A percentile compares a stretch with the other conserved stretches of the same genome.
These are phyloP conservation scores for Eospalax fontanierii DNA, from an alignment of 2,797 vertebrate genomes.

Conservation along the genomic window DNA sequence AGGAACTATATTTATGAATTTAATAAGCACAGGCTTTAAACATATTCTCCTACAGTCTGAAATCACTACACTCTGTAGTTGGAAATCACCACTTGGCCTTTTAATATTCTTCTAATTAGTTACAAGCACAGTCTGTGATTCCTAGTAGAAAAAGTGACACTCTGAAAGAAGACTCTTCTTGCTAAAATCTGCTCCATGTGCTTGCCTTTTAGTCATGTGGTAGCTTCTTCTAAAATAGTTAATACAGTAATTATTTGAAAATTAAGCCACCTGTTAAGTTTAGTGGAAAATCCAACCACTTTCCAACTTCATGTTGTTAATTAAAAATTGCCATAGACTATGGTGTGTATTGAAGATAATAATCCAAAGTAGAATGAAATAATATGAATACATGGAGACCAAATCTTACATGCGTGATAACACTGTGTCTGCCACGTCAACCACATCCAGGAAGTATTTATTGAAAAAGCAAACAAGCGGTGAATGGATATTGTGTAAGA, in stretches of 20 bases:
- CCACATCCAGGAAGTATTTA: background rate
- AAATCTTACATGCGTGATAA: background rate
- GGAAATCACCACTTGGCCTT: background rate
- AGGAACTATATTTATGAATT: slow-evolving; percentile 44
- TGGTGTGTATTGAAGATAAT: background rate
- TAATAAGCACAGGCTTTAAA: slow-evolving; percentile 49
- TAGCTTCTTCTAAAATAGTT: slow-evolving; percentile 49
- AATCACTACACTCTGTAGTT: background rate
- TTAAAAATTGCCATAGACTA: slow-evolving; percentile 33
- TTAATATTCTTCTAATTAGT: slow-evolving; percentile 29
- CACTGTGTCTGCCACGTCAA: background rate
- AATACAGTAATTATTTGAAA: slow-evolving; percentile 61
- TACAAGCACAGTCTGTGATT: background rate
- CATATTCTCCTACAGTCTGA: background rate
- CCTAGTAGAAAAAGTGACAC: slow-evolving; percentile 79
- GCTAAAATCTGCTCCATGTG: background rate
- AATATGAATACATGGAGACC: background rate
- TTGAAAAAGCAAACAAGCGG: background rate
- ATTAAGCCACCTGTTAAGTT: slow-evolving; percentile 56
- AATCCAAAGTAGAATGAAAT: background rate
- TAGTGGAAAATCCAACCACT: background rate
- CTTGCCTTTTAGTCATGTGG: slow-evolving; percentile 40
- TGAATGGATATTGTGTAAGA: background rate
- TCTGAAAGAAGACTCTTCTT: background rate
- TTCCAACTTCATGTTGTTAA: slow-evolving; percentile 56